phyloP scores from a whole-genome alignment of 2,888 invertebrate species.

The Craniophora ligustri region DNA sequence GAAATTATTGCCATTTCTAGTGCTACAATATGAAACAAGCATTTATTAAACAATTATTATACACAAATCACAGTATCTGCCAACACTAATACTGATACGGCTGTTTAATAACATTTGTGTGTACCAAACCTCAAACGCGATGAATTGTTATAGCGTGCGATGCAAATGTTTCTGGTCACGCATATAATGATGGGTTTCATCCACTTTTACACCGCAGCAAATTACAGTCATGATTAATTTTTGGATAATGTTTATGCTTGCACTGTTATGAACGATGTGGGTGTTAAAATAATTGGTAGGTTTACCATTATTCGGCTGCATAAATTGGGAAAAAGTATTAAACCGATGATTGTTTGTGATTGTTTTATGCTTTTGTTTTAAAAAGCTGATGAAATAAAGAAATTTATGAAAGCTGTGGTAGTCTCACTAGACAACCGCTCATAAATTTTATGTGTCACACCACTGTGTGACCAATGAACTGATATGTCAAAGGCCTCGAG shows the following conservation, averaged over 20 bases:
- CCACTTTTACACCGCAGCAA: constrained; percentile 27
- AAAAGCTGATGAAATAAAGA: no score
- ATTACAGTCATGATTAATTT: constrained; percentile 38
- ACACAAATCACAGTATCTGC: constrained; percentile 22
- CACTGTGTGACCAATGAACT: no score
- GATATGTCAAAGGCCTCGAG: no score
- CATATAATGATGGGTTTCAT: constrained; percentile 34
- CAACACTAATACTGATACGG: constrained; percentile 18
- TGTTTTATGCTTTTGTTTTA: no score
- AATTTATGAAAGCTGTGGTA: no score
- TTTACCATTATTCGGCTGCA: not conserved
- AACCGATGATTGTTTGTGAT: no score
- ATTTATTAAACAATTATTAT: not conserved
- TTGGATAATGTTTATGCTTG: constrained; percentile 18
- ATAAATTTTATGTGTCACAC: no score
- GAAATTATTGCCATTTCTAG: no score
- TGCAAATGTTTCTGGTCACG: constrained; percentile 52
- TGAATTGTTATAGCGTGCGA: constrained; percentile 41
- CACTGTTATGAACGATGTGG: not conserved
- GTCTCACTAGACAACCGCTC: no score
- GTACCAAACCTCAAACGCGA: constrained; percentile 30
- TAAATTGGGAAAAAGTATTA: not conserved
- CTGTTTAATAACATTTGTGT: constrained; percentile 36
- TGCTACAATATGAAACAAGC: no score
- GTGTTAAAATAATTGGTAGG: constrained; percentile 9